phyloP scores from a whole-genome alignment of 30 jellyfish, hydroid and myxozoan genomes.

The Pseudorhiza aurosa region DNA sequence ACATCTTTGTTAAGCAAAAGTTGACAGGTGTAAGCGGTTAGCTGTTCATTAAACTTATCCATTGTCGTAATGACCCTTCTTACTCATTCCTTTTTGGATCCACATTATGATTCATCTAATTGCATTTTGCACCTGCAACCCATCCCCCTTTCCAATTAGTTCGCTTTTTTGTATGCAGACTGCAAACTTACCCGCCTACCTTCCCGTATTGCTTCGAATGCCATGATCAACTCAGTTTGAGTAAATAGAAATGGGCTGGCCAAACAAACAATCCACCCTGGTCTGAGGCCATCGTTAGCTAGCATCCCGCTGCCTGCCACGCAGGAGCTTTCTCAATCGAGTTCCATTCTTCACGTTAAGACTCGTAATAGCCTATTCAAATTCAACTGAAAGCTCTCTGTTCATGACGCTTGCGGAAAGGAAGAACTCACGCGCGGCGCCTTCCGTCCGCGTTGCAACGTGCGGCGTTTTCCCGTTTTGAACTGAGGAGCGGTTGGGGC shows the following conservation, averaged over 20 bases:
- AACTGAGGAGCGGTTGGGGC: background rate
- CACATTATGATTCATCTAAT: background rate
- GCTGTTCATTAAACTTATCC: background rate
- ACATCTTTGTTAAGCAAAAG: too few species aligned
- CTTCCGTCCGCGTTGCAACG: background rate
- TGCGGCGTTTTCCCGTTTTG: background rate
- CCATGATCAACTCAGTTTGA: background rate
- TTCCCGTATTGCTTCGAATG: conserved; percentile 4
- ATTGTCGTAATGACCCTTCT: background rate
- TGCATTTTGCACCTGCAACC: conserved; percentile 39
- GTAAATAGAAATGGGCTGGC: conserved; percentile 13
- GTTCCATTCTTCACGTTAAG: background rate
- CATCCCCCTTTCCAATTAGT: background rate
- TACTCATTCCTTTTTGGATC: background rate
- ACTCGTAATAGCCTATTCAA: background rate
- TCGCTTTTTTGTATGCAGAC: background rate
- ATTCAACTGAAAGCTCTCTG: background rate
- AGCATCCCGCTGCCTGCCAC: background rate
- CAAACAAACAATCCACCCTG: background rate
- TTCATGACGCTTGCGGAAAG: background rate
- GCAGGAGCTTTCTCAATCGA: conserved; percentile 17
- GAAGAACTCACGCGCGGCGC: background rate
- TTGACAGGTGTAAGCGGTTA: too few species aligned
- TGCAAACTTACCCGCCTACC: conserved; percentile 32
- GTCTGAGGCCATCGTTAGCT: background rate